Percentiles rank a stretch among this genome's conserved stretches.
These are phyloP conservation scores for Drosophila grimshawi DNA, from an alignment of 1,140 invertebrate species.

Conservation along the genomic window DNA sequence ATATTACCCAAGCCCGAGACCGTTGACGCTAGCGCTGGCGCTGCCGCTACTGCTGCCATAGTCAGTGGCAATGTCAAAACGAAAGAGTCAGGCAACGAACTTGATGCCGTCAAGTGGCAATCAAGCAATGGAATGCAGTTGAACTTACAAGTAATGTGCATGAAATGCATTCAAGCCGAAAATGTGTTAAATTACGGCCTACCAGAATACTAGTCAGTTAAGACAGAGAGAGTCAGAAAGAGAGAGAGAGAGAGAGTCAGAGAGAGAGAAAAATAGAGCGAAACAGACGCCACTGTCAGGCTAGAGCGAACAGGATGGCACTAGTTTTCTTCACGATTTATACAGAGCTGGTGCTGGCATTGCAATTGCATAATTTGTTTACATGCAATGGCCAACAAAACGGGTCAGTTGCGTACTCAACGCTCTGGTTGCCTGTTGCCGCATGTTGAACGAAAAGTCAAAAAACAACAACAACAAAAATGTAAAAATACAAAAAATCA, in stretches of 20 bases:
- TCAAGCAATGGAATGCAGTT: constrained; percentile 71
- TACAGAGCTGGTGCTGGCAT: constrained; percentile 35
- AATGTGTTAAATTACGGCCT: constrained; percentile 74
- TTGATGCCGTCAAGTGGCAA: constrained; percentile 66
- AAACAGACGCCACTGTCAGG: too few species aligned
- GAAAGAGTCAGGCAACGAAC: constrained; percentile 68
- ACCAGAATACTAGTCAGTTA: constrained; percentile 32
- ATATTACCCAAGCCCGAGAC: constrained; percentile 42
- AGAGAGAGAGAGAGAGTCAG: constrained; percentile 25
- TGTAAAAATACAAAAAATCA: constrained; percentile 20
- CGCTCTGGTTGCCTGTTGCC: constrained; percentile 33
- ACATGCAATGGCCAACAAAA: constrained; percentile 72
- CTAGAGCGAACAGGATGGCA: constrained; percentile 12
- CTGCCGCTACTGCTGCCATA: neutral
- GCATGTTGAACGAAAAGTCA: constrained; percentile 47
- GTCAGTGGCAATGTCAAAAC: constrained; percentile 48
- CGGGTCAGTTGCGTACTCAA: constrained; percentile 70
- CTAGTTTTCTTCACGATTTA: constrained; percentile 9
- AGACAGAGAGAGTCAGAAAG: constrained; percentile 5
- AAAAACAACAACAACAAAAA: neutral
- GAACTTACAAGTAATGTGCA: constrained; percentile 62
- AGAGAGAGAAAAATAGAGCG: constrained; percentile 20
- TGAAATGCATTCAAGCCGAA: constrained; percentile 59
- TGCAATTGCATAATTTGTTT: constrained; percentile 80
- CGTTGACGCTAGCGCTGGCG: neutral